Percentiles rank a stretch among this genome's conserved stretches.
phyloP scores from a whole-genome alignment of 2,888 invertebrate species.

The Nomada fabriciana region DNA sequence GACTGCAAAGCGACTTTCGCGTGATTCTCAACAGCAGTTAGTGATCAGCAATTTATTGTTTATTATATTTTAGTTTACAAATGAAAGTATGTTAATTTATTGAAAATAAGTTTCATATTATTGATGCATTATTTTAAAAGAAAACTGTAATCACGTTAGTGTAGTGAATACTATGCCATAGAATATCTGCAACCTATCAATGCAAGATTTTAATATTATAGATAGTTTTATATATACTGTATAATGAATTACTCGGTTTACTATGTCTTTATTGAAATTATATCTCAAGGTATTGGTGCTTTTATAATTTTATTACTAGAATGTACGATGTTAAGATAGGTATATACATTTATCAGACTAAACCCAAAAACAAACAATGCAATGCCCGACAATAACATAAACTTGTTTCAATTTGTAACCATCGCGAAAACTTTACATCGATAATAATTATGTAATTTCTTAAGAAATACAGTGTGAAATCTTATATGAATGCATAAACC shows the following conservation, averaged over 20 bases:
- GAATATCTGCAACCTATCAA: constrained; percentile 83
- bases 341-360: constrained; percentile 22
- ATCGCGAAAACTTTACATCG: no score
- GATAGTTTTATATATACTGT: constrained; percentile 75
- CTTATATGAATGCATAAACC: no score
- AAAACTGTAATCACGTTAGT: constrained; percentile 58
- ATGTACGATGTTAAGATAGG: constrained; percentile 33
- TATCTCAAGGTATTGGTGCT: constrained; percentile 73
- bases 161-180: constrained; percentile 77
- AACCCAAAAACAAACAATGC: neutral
- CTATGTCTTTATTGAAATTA: constrained; percentile 67
- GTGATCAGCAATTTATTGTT: constrained; percentile 1
- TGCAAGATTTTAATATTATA: constrained; percentile 81
- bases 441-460: no score
- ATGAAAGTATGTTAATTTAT: neutral
- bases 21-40: neutral
- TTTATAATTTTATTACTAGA: constrained; percentile 53
- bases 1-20: neutral
- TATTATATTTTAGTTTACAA: neutral
- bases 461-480: no score
- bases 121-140: constrained; percentile 37
- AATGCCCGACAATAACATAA: constrained; percentile 16
- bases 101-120: constrained; percentile 33
- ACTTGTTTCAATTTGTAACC: neutral
- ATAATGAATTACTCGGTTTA: constrained; percentile 51